phyloP scores from a whole-genome alignment of 2,113 vertebrate genomes.

The Alouatta palliata region DNA sequence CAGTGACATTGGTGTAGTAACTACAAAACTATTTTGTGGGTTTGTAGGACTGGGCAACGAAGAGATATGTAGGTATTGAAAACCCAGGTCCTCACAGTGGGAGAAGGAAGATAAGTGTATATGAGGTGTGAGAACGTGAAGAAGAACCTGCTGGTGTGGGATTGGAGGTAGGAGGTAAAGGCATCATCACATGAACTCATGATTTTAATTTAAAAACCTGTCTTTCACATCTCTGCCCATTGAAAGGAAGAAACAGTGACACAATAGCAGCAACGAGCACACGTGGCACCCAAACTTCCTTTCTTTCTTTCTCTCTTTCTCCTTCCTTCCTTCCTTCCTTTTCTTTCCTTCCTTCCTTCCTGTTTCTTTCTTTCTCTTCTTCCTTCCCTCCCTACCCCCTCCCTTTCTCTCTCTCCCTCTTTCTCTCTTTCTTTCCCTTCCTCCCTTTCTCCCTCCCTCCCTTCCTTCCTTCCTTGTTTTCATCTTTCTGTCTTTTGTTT shows the following conservation, averaged over 20 bases:
- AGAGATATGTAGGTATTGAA: background rate
- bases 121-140: fast-evolving
- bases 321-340: fast-evolving
- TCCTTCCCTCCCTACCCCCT: too few relatives aligned
- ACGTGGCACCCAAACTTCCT: background rate
- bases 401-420: fast-evolving
- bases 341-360: too few relatives aligned
- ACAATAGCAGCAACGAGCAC: fast-evolving
- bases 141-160: fast-evolving
- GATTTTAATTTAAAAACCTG: background rate
- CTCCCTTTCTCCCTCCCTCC: fast-evolving
- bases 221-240: background rate
- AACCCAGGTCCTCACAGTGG: background rate
- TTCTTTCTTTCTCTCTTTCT: fast-evolving
- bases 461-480: fast-evolving
- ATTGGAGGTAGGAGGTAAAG: background rate
- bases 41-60: background rate
- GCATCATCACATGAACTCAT: fast-evolving
- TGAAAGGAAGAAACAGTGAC: background rate
- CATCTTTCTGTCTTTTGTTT: too few relatives aligned
- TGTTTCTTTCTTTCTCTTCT: fast-evolving
- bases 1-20: too few relatives aligned
- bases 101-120: background rate
- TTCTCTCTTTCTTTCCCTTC: fast-evolving
- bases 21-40: background rate